A percentile compares a stretch with the other conserved stretches of the same genome.
Evolutionary conservation across 2,113 vertebrate species (phyloP).

Genomic region (Oenanthe oenanthe): DNA sequence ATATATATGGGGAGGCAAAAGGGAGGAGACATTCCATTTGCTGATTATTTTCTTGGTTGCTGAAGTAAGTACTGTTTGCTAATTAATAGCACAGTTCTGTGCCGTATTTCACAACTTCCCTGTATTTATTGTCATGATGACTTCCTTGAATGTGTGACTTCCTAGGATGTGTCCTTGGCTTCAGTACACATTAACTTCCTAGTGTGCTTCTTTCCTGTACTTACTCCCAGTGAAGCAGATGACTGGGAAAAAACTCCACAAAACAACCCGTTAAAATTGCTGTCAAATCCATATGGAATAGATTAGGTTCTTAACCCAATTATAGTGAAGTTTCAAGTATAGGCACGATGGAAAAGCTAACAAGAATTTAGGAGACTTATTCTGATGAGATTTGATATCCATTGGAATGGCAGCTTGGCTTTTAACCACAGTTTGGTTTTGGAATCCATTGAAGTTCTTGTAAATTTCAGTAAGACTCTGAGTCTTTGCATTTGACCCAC

Average conservation of each 20-base stretch:
- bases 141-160: background rate
- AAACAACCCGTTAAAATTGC: background rate
- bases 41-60: background rate
- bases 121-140: background rate
- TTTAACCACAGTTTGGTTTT: background rate
- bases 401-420: background rate
- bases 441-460: background rate
- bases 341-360: background rate
- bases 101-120: background rate
- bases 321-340: background rate
- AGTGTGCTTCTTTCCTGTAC: background rate
- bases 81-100: slow-evolving; percentile 24
- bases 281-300: background rate
- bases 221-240: background rate
- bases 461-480: background rate
- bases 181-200: background rate
- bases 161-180: background rate
- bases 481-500: background rate
- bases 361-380: background rate
- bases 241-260: background rate
- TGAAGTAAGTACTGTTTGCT: slow-evolving; percentile 23
- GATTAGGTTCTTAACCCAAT: background rate
- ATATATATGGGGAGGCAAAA: background rate
- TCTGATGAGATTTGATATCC: background rate
- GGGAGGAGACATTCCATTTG: slow-evolving; percentile 28